A percentile compares a stretch with the other conserved stretches of the same genome.
phyloP scores from a whole-genome alignment of 2,797 vertebrate species.

The Tinamus major region DNA sequence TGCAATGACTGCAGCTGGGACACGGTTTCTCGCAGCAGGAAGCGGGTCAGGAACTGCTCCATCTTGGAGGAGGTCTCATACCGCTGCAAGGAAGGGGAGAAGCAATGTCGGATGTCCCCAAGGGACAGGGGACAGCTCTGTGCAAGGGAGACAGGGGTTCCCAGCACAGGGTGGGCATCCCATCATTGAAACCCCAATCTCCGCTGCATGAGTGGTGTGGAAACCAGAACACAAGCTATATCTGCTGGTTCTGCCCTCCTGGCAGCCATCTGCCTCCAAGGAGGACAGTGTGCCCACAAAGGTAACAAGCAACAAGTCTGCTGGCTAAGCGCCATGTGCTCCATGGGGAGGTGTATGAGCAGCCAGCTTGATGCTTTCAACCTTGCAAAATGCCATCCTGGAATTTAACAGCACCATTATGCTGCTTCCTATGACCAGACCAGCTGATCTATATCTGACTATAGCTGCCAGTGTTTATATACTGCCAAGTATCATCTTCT shows the following conservation, averaged over 20 bases:
- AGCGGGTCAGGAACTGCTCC: conserved; percentile 84
- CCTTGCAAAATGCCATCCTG: neutral
- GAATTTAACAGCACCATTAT: neutral
- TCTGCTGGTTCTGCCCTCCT: neutral
- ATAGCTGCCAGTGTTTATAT: too few relatives aligned
- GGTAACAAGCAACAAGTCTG: neutral
- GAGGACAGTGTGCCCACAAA: neutral
- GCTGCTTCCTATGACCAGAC: too few relatives aligned
- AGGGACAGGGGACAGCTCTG: neutral
- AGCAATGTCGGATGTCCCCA: neutral
- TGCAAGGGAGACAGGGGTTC: rapidly evolving
- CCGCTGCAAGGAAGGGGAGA: conserved; percentile 51
- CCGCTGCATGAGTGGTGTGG: neutral
- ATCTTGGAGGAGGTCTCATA: conserved; percentile 82
- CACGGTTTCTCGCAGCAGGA: conserved; percentile 83
- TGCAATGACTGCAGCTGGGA: conserved; percentile 84
- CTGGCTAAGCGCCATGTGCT: neutral
- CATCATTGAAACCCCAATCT: neutral
- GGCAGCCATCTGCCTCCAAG: neutral
- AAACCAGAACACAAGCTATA: neutral
- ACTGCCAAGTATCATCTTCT: too few relatives aligned
- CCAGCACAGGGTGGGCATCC: neutral
- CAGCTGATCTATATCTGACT: too few relatives aligned
- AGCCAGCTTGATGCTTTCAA: neutral
- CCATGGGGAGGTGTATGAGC: too few relatives aligned